Base-by-base conservation (phyloP, 2,888 invertebrate species). In the Monoplex corrugatus region DNA sequence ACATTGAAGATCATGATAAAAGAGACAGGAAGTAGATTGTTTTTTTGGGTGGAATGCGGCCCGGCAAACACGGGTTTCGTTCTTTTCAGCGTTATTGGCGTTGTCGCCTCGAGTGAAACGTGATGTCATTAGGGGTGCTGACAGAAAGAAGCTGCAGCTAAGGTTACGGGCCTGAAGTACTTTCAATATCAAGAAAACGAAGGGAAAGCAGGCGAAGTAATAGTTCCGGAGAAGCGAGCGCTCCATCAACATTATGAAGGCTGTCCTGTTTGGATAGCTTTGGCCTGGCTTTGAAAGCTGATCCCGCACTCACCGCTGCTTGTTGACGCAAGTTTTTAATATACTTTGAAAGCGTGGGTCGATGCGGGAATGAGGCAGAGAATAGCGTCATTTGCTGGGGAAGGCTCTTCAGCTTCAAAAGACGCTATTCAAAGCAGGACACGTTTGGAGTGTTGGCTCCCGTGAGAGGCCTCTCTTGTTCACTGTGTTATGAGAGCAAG, bases 251-350 rank as follows among this genome's bases (percentile, higher is more conserved):
- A 45, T 87, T 87, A 86, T 87, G 75, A 45, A 75, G 32, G 35
- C 38, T 75, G 43, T 50, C n/a, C 19, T 87, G 75, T 87, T 63
- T 87, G 44, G 75, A 87, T 45, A 45, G 75, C 87, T 44, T 45
- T 28, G 68, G 43, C 80, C n/a, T 23, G 63, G 43, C 80, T 88
- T 83, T 88, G 88, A 88, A 88, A 88, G 83, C 43, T 43, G 88
- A 88, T 19, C 68, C 28, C 40, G 38, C 83, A 83, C 38, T 87
- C 82, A 82, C n/a, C 57, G 78, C 40, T 6, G n/a, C 83, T 38
- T 83, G 63, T 82, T 83, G 23, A 80, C 78, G 87, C 80, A 82
- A 63, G 80, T 57, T 87, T 87, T 78, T 83, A 88, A 88, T 63
- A 63, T 87, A 80, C 82, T 63, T 82, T 87, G 80, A 45, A 63